phyloP scores from a whole-genome alignment of 2,888 invertebrate species.

The Crematogaster levior region DNA sequence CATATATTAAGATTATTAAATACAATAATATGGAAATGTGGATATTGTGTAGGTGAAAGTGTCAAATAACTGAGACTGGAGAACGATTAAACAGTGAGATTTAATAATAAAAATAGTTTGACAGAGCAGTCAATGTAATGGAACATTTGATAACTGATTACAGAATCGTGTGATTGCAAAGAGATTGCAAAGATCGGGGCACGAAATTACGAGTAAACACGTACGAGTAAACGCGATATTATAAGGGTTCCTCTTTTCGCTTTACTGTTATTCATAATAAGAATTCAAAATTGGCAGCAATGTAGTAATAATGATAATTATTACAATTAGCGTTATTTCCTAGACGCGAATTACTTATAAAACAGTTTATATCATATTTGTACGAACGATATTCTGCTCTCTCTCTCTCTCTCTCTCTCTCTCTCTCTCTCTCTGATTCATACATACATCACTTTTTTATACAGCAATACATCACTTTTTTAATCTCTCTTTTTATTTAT shows the following conservation, averaged over 20 bases:
- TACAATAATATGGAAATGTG: background rate
- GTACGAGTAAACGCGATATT: constrained; percentile 73
- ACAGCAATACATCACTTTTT: constrained; percentile 43
- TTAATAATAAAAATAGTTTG: constrained; percentile 85
- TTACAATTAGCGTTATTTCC: constrained; percentile 61
- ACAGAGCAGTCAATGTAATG: constrained; percentile 80
- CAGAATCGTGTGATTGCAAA: constrained; percentile 74
- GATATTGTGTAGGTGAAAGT: background rate
- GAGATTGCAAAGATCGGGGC: constrained; percentile 66
- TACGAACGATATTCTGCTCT: constrained; percentile 76
- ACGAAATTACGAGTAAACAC: constrained; percentile 71
- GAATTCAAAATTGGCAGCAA: constrained; percentile 73
- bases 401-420: background rate
- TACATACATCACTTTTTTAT: constrained; percentile 38
- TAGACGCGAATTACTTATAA: constrained; percentile 72
- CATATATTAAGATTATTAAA: background rate
- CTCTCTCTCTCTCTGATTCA: constrained; percentile 39
- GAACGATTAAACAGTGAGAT: constrained; percentile 85
- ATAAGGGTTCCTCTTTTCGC: constrained; percentile 57
- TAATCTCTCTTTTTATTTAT: constrained; percentile 66
- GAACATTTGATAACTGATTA: constrained; percentile 78
- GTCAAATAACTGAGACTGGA: constrained; percentile 53
- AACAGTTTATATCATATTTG: constrained; percentile 76
- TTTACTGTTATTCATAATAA: constrained; percentile 56
- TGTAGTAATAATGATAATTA: constrained; percentile 61